Evolutionary conservation across 2,113 vertebrate species (phyloP).

Genomic region (Phaethornis superciliosus): DNA sequence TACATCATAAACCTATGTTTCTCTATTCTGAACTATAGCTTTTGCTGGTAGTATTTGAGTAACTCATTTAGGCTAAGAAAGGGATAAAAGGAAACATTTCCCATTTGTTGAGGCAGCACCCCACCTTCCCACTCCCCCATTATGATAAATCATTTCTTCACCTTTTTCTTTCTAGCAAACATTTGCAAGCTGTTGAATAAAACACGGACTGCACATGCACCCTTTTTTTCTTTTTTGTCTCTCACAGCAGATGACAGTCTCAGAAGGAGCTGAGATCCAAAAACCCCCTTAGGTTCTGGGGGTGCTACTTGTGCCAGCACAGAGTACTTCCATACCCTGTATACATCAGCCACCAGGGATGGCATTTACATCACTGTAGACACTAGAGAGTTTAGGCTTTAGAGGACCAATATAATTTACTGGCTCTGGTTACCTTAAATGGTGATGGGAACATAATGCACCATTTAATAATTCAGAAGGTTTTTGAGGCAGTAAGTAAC

Average conservation of each 20-base stretch:
- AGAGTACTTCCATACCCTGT: neutral
- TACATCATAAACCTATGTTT: neutral
- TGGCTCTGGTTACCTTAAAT: neutral
- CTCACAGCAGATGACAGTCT: neutral
- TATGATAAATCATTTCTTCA: neutral
- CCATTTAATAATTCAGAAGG: neutral
- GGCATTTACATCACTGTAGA: neutral
- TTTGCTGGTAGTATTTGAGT: neutral
- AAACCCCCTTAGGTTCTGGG: neutral
- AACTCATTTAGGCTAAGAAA: neutral
- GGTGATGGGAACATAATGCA: neutral
- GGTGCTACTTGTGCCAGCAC: accelerated
- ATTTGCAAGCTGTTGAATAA: neutral
- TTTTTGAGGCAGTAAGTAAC: neutral
- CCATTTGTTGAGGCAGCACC: neutral
- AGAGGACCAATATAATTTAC: neutral
- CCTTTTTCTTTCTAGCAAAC: neutral
- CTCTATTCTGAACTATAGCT: neutral
- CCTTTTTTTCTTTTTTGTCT: neutral
- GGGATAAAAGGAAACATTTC: neutral
- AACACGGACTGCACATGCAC: neutral
- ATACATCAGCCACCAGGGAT: neutral
- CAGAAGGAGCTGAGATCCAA: neutral
- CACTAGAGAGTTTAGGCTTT: neutral
- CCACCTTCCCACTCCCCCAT: neutral